Evolutionary conservation across 1,140 invertebrate species (phyloP).

Genomic region (Calephelis virginiensis): DNA sequence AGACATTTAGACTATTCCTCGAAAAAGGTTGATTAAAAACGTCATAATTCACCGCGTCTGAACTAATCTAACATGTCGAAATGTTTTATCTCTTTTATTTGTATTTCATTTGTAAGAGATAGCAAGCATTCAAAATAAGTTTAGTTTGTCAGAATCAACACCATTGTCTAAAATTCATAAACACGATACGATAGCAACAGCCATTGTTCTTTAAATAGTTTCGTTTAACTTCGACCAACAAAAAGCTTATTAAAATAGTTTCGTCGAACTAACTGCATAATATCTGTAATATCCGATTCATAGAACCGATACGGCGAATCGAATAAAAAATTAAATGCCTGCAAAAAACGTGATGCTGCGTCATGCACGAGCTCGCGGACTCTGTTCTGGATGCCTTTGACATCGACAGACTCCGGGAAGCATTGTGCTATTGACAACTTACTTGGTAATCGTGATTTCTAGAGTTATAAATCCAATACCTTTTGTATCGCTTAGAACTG

Average conservation of each 20-base stretch:
- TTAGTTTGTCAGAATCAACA: too few relatives aligned
- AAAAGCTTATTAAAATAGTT: conserved; percentile 18
- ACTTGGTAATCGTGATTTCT: conserved; percentile 27
- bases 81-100: too few relatives aligned
- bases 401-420: conserved; percentile 29
- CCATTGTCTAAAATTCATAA: too few relatives aligned
- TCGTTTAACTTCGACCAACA: conserved; percentile 4
- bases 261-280: conserved; percentile 4
- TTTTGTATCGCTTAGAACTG: neutral
- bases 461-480: conserved; percentile 1
- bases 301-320: conserved; percentile 29
- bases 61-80: too few relatives aligned
- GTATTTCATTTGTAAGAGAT: too few relatives aligned
- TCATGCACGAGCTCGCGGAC: conserved; percentile 33
- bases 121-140: too few relatives aligned
- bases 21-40: too few relatives aligned
- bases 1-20: too few relatives aligned
- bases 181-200: neutral
- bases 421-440: conserved; percentile 30
- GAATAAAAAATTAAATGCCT: conserved; percentile 27
- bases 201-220: conserved; percentile 7
- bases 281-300: conserved; percentile 29
- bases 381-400: conserved; percentile 31
- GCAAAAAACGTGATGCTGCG: conserved; percentile 36
- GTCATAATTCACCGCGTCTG: too few relatives aligned